phyloP scores from a whole-genome alignment of 1,140 invertebrate genomes.

The Diabrotica virgifera region DNA sequence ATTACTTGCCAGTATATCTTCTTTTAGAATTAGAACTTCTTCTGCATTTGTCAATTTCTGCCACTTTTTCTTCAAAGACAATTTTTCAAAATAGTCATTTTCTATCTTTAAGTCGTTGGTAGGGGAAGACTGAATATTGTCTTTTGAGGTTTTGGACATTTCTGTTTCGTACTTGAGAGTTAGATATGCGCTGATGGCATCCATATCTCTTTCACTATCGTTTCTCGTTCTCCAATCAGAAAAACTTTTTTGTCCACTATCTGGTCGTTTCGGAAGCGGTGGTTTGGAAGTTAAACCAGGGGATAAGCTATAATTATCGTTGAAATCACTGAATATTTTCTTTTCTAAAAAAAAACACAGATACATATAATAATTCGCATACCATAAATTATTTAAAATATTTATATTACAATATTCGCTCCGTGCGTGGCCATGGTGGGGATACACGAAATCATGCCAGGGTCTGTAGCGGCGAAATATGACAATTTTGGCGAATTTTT shows the following conservation, averaged over 20 bases:
- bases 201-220: conserved; percentile 4
- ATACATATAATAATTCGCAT: too few relatives aligned
- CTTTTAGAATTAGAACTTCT: neutral
- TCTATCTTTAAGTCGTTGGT: neutral
- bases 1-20: neutral
- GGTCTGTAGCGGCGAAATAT: too few relatives aligned
- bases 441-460: too few relatives aligned
- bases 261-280: conserved; percentile 33
- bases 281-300: conserved; percentile 36
- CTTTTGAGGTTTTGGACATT: neutral
- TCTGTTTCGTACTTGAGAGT: conserved; percentile 29
- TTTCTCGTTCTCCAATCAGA: conserved; percentile 6
- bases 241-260: neutral
- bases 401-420: too few relatives aligned
- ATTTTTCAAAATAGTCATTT: neutral
- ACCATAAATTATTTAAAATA: too few relatives aligned
- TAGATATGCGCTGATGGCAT: conserved; percentile 33
- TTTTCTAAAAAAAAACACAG: too few relatives aligned
- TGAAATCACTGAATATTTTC: too few relatives aligned
- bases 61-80: neutral
- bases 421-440: too few relatives aligned
- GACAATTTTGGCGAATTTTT: too few relatives aligned
- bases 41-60: neutral
- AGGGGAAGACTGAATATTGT: neutral
- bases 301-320: too few relatives aligned